Base-by-base conservation (phyloP, 35 echinoderm and acorn worm genomes). In the Stichopus chloronotus region DNA sequence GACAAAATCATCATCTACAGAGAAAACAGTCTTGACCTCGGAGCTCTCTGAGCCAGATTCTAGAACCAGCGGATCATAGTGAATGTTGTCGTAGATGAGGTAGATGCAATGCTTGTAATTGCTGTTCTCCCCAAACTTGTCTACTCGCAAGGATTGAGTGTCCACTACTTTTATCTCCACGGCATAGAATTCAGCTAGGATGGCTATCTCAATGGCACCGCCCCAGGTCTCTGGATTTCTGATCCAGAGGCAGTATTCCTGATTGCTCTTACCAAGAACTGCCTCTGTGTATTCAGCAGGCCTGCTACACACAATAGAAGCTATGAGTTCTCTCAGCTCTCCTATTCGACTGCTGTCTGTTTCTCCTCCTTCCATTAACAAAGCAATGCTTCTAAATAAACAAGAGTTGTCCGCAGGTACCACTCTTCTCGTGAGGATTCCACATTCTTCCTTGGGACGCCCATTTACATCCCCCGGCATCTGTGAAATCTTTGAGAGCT, bases 221-320 rank as follows among this genome's bases (percentile, higher is more conserved):
- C 95, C 95, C 95, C 95, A 96, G 4, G 93, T 82, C 24, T 96
- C 95, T 3, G 87, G 60, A 53, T 94, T 96, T 22, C 63, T 76
- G n/a, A 96, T 96, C 95, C 95, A 96, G n/a, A 88, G 82, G 72
- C 95, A 96, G 84, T 96, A 96, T 92, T 94, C 93, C n/a, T 16
- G 25, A 91, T 96, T 96, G 57, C 61, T 79, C 63, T 94, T 96
- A 7, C 93, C 95, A 4, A 96, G 87, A n/a, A 96, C 84, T 5
- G 93, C 93, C 53, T 92, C 93, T 24, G 79, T 94, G 85, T 94
- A 94, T 25, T 81, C 52, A 8, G 87, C 84, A 17, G 93, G 81
- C 52, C 91, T 90, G n/a, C 93, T 96, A 30, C 87, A 88, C 10
- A 96, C 95, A 0, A 94, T 90, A 53, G 82, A 91, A 10, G 93